These are phyloP conservation scores for Mycetomoellerius zeteki DNA, from an alignment of 1,140 invertebrate species.

Conservation along the genomic window DNA sequence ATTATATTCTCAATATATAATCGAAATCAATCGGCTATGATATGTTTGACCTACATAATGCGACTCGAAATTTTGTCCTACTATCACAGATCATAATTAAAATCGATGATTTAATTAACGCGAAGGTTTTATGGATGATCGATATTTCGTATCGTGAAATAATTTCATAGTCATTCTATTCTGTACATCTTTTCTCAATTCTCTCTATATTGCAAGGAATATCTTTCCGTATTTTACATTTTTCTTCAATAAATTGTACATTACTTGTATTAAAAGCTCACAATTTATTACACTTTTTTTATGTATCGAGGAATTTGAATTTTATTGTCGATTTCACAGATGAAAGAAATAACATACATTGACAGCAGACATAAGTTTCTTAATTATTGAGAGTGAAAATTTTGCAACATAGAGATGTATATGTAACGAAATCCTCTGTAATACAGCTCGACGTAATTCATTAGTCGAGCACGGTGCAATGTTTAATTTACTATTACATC, in stretches of 20 bases:
- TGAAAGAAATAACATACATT: background rate
- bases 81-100: background rate
- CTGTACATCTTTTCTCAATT: constrained; percentile 3
- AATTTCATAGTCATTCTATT: background rate
- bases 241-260: background rate
- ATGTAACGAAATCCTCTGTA: constrained; percentile 18
- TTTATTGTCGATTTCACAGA: background rate
- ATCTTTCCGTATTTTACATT: background rate
- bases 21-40: background rate
- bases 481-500: constrained; percentile 56
- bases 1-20: constrained; percentile 8
- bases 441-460: constrained; percentile 30
- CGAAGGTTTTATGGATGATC: background rate
- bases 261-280: background rate
- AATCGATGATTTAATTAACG: background rate
- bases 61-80: background rate
- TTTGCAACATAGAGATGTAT: background rate
- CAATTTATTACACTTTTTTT: background rate
- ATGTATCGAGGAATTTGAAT: background rate
- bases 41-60: background rate
- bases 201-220: background rate
- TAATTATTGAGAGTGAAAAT: background rate
- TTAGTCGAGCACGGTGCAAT: constrained; percentile 40
- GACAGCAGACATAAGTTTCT: background rate
- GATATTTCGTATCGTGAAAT: background rate